Percentiles rank a stretch among this genome's conserved stretches.
Evolutionary conservation across 2,113 vertebrate species (phyloP).

Genomic region (Pseudopodoces humilis): DNA sequence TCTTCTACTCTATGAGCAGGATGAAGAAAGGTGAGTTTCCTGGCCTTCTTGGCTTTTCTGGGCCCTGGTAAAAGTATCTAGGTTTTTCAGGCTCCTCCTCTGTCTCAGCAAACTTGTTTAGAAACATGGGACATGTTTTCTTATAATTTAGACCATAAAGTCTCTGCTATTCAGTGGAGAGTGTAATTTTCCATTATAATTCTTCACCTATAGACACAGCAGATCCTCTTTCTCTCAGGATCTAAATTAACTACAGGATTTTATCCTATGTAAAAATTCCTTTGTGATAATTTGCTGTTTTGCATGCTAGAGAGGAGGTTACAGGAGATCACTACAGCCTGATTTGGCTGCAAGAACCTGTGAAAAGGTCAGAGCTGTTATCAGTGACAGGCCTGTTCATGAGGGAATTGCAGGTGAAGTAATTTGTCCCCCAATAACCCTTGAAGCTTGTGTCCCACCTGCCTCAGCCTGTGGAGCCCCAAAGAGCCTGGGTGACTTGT

Average conservation of each 20-base stretch:
- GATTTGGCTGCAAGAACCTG: not conserved
- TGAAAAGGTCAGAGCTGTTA: not conserved
- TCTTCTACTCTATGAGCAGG: rapidly evolving
- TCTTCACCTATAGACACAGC: not conserved
- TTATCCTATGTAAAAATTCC: not conserved
- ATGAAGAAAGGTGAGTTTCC: not conserved
- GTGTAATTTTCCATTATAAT: not conserved
- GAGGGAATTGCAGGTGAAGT: not conserved
- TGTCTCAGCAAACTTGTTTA: not conserved
- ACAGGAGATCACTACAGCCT: not conserved
- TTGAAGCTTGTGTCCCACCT: rapidly evolving
- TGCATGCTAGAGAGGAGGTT: not conserved
- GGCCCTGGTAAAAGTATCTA: not conserved
- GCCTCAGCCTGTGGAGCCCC: not conserved
- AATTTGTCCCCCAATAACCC: not conserved
- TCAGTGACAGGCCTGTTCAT: not conserved
- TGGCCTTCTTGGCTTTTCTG: not conserved
- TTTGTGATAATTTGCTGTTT: not conserved
- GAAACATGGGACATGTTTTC: not conserved
- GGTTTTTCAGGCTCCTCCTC: not conserved
- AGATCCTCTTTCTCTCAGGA: not conserved
- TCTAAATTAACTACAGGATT: not conserved
- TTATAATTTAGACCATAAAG: not conserved
- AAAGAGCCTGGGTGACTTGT: not conserved
- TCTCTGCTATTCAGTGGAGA: not conserved